Conservation (phyloP, 2,888 invertebrate species). For the Dynastes tityus region DNA sequence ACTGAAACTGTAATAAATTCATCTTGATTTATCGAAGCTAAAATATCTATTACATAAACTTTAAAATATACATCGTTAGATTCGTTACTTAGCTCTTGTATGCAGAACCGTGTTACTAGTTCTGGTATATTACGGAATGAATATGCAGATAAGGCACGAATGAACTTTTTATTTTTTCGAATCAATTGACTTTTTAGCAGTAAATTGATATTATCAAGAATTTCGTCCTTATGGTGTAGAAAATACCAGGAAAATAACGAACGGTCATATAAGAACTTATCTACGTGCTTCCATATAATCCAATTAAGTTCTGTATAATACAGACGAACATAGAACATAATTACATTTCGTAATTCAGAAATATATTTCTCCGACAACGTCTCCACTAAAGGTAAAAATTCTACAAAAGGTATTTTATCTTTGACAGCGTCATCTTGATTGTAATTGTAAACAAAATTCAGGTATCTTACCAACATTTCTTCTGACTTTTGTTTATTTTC, state of each 20-base stretch:
- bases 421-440: background rate
- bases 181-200: background rate
- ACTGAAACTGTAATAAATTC: constrained; percentile 8
- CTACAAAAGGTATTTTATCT: constrained; percentile 2
- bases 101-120: background rate
- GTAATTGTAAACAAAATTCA: constrained; percentile 4
- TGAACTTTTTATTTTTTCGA: background rate
- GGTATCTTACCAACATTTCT: background rate
- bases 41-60: background rate
- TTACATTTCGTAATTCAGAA: background rate
- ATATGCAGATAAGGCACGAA: background rate
- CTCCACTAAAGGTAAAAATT: constrained; percentile 4
- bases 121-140: constrained; percentile 22
- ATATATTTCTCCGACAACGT: background rate
- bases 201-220: constrained; percentile 8
- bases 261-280: background rate
- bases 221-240: constrained; percentile 17
- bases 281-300: constrained; percentile 13
- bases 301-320: constrained; percentile 11
- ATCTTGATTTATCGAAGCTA: constrained; percentile 16
- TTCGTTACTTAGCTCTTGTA: background rate
- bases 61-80: background rate
- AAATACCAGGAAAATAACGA: constrained; percentile 25
- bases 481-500: background rate
- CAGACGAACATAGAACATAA: constrained; percentile 12